phyloP scores from a whole-genome alignment of 2,888 invertebrate species.

The Rosalia funebris region DNA sequence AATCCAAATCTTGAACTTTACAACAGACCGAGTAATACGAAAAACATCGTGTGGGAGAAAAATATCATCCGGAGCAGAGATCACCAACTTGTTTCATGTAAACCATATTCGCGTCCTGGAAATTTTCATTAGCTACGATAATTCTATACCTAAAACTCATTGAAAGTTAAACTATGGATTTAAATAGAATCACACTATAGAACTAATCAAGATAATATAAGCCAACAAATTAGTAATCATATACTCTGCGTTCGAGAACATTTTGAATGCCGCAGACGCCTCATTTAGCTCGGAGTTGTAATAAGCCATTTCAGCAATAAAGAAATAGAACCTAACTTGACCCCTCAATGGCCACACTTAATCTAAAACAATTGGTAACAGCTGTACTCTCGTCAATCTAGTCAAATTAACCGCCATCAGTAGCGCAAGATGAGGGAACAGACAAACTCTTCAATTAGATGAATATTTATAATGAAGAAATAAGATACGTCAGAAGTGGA shows the following conservation, averaged over 20 bases:
- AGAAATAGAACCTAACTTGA: slow-evolving; percentile 48
- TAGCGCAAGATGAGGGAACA: slow-evolving; percentile 13
- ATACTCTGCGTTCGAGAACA: too few species aligned
- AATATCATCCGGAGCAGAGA: neutral
- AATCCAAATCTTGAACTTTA: slow-evolving; percentile 1
- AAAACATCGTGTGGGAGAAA: slow-evolving; percentile 5
- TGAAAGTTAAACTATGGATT: too few species aligned
- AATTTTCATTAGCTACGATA: too few species aligned
- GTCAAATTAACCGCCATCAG: slow-evolving; percentile 54
- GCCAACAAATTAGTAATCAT: too few species aligned
- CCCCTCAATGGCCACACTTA: slow-evolving; percentile 51
- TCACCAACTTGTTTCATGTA: neutral
- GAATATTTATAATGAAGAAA: too few species aligned
- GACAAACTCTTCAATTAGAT: neutral
- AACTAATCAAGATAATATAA: too few species aligned
- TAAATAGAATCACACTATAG: too few species aligned
- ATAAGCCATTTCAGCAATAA: slow-evolving; percentile 33
- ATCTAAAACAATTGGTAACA: slow-evolving; percentile 62
- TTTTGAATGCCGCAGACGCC: slow-evolving; percentile 4
- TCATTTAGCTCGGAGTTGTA: slow-evolving; percentile 28
- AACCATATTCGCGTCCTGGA: too few species aligned
- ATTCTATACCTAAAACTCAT: too few species aligned
- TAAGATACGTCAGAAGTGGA: too few species aligned
- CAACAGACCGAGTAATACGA: neutral
- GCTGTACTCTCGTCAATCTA: slow-evolving; percentile 59